Evolutionary conservation across 2,113 vertebrate species (phyloP), one percentile per base, ranked within the genome.

Genomic region (Montifringilla adamsi): DNA sequence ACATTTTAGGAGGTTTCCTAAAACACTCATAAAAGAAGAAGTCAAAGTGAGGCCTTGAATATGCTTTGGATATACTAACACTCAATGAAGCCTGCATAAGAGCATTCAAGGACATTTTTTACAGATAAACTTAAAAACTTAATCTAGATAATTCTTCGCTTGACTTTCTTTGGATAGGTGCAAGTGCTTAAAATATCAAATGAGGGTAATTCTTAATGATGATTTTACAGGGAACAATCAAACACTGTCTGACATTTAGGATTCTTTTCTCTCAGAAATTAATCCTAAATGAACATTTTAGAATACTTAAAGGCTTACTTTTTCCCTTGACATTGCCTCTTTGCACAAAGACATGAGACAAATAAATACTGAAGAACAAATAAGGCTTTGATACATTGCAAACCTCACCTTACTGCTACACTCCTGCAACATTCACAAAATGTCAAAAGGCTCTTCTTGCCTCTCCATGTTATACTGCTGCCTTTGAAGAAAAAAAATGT

Each of bases 141-240:
- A 70, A 92, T 72, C 17, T 23, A 78, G 43, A 10, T 67, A 83
- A 80, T 63, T 84, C 43, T 90, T 96, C 4, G 7, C 60, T 69
- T 50, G 67, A 85, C 82, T 86, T 88, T 73, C 63, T 79, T 84
- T 66, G 7, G 16, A 35, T 89, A 72, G 35, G 74, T 49, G 22
- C 75, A 84, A 94, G 44, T 63, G 35, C 44, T 91, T 92, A 78
- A 93, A 91, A 87, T 91, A 83, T 92, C 87, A 95, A 92, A 91
- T 63, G 20, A 81, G 56, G 44, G n/a, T 81, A 70, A 73, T 84
- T 94, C 60, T 77, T 81, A 90, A 87, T 37, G 27, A 52, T n/a
- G 56, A 91, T 92, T 92, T 92, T 89, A 78, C 44, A 52, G 84
- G 87, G 47, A 70, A 75, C 64, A 87, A 89, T 91, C 86, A 72